Evolutionary conservation across 1,140 invertebrate species (phyloP).

Genomic region (Meteorus sp.): DNA sequence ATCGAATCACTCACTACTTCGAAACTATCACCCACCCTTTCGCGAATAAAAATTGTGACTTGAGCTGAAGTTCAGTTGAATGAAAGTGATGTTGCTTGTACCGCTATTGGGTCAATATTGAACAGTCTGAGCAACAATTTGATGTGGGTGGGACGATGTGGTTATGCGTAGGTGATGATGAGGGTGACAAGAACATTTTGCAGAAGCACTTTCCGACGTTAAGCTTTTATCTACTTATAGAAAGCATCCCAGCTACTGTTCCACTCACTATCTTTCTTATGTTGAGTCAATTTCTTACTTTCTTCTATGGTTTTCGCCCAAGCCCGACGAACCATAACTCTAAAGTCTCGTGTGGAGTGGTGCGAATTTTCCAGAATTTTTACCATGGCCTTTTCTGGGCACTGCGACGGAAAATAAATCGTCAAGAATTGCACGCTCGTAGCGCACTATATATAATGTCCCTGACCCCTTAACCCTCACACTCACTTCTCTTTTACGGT

Average conservation of each 20-base stretch:
- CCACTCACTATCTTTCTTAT: neutral
- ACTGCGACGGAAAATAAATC: conserved; percentile 12
- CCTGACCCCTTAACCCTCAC: conserved; percentile 1
- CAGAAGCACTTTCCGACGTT: conserved; percentile 24
- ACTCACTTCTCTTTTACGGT: neutral
- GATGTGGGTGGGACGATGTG: conserved; percentile 9
- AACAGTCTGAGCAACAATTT: conserved; percentile 5
- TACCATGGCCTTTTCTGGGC: neutral
- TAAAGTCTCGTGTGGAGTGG: neutral
- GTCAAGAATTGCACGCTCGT: conserved; percentile 3
- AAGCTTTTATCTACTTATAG: conserved; percentile 21
- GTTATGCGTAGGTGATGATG: conserved; percentile 23
- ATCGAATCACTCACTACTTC: too few relatives aligned
- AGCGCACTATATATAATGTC: too few relatives aligned
- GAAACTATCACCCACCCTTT: too few relatives aligned
- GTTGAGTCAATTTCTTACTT: neutral
- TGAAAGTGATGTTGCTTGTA: too few relatives aligned
- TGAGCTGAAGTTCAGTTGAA: too few relatives aligned
- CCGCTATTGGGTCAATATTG: too few relatives aligned
- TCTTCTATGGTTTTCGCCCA: neutral
- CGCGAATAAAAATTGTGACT: too few relatives aligned
- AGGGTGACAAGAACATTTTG: conserved; percentile 31
- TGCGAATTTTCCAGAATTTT: conserved; percentile 17
- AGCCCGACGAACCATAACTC: conserved; percentile 6
- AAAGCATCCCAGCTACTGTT: neutral